A percentile compares a stretch with the other conserved stretches of the same genome.
Evolutionary conservation across 2,888 invertebrate species (phyloP).

Genomic region (Polietes domitor): DNA sequence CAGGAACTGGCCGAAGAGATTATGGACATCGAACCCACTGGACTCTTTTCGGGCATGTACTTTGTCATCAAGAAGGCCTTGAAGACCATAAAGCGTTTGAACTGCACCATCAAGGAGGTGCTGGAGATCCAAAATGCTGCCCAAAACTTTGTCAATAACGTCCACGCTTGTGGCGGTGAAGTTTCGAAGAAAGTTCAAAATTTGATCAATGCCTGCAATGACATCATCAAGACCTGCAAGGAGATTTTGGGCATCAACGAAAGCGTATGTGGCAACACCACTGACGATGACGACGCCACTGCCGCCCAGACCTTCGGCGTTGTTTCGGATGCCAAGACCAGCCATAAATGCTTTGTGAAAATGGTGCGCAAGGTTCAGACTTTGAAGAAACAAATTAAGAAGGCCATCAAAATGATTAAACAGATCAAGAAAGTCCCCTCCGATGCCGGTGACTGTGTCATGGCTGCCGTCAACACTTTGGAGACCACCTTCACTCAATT

Average conservation of each 20-base stretch:
- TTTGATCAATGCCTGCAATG: slow-evolving; percentile 70
- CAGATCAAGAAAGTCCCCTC: slow-evolving; percentile 70
- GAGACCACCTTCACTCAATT: slow-evolving; percentile 55
- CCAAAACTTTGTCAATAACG: slow-evolving; percentile 62
- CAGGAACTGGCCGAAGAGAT: slow-evolving; percentile 32
- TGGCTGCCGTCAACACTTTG: slow-evolving; percentile 39
- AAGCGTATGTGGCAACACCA: slow-evolving; percentile 68
- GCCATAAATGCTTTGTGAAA: slow-evolving; percentile 65
- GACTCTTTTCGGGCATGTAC: slow-evolving; percentile 33
- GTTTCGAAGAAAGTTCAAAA: slow-evolving; percentile 70
- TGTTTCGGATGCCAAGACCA: slow-evolving; percentile 18
- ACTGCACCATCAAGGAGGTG: slow-evolving; percentile 72
- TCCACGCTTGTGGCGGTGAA: slow-evolving; percentile 69
- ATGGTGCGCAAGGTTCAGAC: slow-evolving; percentile 60
- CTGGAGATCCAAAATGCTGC: slow-evolving; percentile 68
- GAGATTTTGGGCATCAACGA: slow-evolving; percentile 69
- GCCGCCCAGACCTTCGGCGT: neutral
- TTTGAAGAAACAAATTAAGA: slow-evolving; percentile 67
- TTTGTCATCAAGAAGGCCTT: slow-evolving; percentile 64
- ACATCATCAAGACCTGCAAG: slow-evolving; percentile 69
- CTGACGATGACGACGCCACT: slow-evolving; percentile 41
- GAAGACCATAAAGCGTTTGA: slow-evolving; percentile 72
- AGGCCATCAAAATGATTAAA: slow-evolving; percentile 65
- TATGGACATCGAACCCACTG: slow-evolving; percentile 26
- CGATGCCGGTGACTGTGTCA: slow-evolving; percentile 45